Conservation (phyloP, 1,140 invertebrate genomes). For the Pseudomyrmex dendroicus region DNA sequence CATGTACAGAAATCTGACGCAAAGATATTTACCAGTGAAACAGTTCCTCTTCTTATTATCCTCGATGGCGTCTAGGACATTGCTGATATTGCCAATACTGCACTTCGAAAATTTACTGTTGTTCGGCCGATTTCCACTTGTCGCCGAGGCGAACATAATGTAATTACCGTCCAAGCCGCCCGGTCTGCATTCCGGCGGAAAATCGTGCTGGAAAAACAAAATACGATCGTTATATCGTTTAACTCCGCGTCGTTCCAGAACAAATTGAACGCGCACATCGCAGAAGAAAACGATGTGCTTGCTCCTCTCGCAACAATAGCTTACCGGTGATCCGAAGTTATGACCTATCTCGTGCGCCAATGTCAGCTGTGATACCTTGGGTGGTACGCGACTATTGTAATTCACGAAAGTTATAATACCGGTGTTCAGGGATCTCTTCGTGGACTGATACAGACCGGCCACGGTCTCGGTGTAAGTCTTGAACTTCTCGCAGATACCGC, state of each 20-base stretch:
- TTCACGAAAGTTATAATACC: constrained; percentile 99
- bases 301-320: neutral
- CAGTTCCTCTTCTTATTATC: constrained; percentile 98
- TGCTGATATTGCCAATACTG: constrained; percentile 97
- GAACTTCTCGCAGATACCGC: constrained; percentile 99
- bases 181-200: constrained; percentile 95
- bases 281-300: neutral
- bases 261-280: neutral
- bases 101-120: constrained; percentile 98
- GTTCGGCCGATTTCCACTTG: constrained; percentile 96
- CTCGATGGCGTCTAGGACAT: constrained; percentile 95
- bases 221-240: constrained; percentile 20
- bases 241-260: neutral
- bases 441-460: constrained; percentile 96
- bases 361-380: constrained; percentile 98
- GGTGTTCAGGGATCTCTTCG: constrained; percentile 97
- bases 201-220: constrained; percentile 93
- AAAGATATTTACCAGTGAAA: constrained; percentile 88
- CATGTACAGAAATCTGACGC: neutral
- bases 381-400: constrained; percentile 98
- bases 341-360: constrained; percentile 99
- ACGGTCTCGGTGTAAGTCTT: constrained; percentile 98
- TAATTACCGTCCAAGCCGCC: constrained; percentile 96
- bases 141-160: constrained; percentile 99
- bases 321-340: constrained; percentile 99